These are phyloP conservation scores for Sterrhoptilus dennistouni DNA, from an alignment of 2,113 vertebrate genomes.

Conservation along the genomic window DNA sequence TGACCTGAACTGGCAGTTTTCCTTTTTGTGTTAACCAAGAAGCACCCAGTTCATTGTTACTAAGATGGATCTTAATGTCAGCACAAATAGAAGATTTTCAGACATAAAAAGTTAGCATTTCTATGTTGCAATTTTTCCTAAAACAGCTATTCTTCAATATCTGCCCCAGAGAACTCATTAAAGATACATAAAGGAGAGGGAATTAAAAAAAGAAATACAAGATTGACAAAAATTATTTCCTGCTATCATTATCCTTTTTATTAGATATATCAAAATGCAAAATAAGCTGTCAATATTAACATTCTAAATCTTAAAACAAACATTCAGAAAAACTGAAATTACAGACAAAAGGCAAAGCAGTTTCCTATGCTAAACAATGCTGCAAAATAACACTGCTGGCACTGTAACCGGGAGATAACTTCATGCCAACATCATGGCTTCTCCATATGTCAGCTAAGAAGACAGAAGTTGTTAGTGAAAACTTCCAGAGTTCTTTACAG, in stretches of 20 bases:
- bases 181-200: neutral
- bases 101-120: neutral
- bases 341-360: conserved; percentile 33
- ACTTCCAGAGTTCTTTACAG: conserved; percentile 33
- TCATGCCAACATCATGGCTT: conserved; percentile 45
- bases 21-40: neutral
- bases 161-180: neutral
- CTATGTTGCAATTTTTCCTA: neutral
- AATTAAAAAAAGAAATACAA: neutral
- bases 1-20: neutral
- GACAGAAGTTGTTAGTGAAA: conserved; percentile 44
- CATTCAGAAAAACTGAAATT: conserved; percentile 34
- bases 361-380: conserved; percentile 30
- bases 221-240: neutral
- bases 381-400: conserved; percentile 18
- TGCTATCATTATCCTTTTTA: neutral
- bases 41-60: neutral
- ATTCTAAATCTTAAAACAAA: conserved; percentile 16
- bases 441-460: conserved; percentile 38
- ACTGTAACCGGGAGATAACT: neutral
- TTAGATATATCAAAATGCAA: neutral
- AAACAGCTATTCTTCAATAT: neutral
- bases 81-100: neutral
- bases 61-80: neutral
- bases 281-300: conserved; percentile 28